These are phyloP conservation scores for Eurystomus gularis DNA, from an alignment of 2,113 vertebrate species.

Conservation along the genomic window DNA sequence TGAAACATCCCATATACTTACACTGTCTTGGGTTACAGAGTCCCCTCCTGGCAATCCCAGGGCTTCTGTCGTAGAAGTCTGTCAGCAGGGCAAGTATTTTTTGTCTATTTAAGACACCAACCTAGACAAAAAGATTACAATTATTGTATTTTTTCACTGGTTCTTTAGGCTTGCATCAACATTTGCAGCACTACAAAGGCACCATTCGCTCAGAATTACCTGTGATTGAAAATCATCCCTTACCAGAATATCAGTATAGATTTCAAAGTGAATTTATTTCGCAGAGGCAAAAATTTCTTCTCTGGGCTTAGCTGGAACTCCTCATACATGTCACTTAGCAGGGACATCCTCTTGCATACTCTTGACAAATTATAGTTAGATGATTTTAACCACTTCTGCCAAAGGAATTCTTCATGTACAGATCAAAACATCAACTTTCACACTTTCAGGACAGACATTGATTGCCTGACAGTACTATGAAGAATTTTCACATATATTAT, in stretches of 20 bases:
- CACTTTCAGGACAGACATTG: not conserved
- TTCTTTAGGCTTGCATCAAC: not conserved
- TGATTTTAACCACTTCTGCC: slow-evolving; percentile 3
- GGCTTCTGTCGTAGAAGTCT: slow-evolving; percentile 67
- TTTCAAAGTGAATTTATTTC: slow-evolving; percentile 3
- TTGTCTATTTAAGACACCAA: slow-evolving; percentile 70
- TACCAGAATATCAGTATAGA: not conserved
- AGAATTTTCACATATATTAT: not conserved
- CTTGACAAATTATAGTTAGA: not conserved
- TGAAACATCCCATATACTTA: slow-evolving; percentile 52
- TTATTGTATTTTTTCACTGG: not conserved
- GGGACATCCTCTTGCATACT: not conserved
- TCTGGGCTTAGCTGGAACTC: not conserved
- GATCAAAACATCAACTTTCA: slow-evolving; percentile 52
- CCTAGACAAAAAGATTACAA: slow-evolving; percentile 52
- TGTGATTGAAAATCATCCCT: not conserved
- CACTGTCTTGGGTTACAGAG: slow-evolving; percentile 75
- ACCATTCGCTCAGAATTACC: not conserved
- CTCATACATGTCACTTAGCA: not conserved
- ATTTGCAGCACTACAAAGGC: not conserved
- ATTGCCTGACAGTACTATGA: not conserved
- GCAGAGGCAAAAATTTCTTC: not conserved
- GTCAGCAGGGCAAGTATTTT: slow-evolving; percentile 68
- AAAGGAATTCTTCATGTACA: not conserved
- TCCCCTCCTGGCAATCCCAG: not conserved